Conservation (phyloP, 2,888 invertebrate species). For the Notocelia uddmanniana region DNA sequence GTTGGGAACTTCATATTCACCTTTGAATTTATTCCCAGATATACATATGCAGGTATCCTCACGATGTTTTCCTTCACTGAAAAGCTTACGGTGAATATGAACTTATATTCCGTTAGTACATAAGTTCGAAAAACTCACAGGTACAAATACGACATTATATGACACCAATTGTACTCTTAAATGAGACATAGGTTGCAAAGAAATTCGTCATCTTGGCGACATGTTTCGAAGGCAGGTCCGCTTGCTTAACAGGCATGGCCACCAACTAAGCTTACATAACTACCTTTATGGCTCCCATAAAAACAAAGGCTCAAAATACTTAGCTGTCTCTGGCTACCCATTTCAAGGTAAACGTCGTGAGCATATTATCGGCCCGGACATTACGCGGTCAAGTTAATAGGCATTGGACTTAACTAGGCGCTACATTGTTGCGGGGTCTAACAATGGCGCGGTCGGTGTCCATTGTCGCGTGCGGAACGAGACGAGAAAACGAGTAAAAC, state of each 20-base stretch:
- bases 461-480: conserved; percentile 47
- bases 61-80: too few relatives aligned
- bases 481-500: neutral
- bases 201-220: too few relatives aligned
- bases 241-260: neutral
- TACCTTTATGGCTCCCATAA: neutral
- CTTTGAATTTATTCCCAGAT: too few relatives aligned
- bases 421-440: conserved; percentile 20
- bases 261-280: too few relatives aligned
- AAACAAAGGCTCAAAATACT: neutral
- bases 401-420: conserved; percentile 22
- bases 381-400: neutral
- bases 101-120: too few relatives aligned
- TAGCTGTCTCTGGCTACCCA: neutral
- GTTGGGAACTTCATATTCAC: too few relatives aligned
- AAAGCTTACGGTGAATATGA: too few relatives aligned
- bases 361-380: neutral
- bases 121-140: too few relatives aligned
- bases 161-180: too few relatives aligned
- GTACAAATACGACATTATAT: too few relatives aligned
- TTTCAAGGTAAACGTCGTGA: neutral
- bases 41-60: too few relatives aligned
- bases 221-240: neutral
- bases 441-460: conserved; percentile 44
- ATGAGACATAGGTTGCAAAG: too few relatives aligned